Conservation (phyloP, 2,113 vertebrate species). For the Pluvialis apricaria region DNA sequence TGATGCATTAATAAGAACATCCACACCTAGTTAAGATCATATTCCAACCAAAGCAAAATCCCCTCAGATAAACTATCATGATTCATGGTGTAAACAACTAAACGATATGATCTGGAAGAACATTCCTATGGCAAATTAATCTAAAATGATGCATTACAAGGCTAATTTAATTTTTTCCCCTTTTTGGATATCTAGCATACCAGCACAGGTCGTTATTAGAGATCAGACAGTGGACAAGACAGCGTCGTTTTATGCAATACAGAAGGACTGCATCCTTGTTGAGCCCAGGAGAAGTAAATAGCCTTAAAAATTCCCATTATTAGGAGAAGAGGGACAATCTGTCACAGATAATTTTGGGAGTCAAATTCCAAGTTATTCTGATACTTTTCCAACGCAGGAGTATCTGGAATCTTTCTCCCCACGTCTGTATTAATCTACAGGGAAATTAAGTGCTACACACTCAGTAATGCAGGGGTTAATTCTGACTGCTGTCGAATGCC, state of each 20-base stretch:
- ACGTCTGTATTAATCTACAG: background rate
- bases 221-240: background rate
- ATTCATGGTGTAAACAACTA: background rate
- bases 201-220: background rate
- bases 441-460: constrained; percentile 26
- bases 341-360: background rate
- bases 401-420: background rate
- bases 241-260: background rate
- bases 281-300: background rate
- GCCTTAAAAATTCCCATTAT: background rate
- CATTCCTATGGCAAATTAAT: background rate
- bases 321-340: background rate
- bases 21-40: background rate
- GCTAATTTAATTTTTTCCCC: background rate
- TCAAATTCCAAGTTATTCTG: background rate
- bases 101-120: background rate
- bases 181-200: background rate
- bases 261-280: background rate
- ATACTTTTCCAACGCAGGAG: background rate
- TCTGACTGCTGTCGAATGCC: constrained; percentile 63
- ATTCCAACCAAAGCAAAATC: background rate
- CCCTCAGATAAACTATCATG: background rate
- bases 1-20: background rate
- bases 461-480: constrained; percentile 73
- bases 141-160: background rate